Evolutionary conservation across 2,797 vertebrate species (phyloP), one percentile per base, ranked within the genome.

Genomic region (Buceros bicornis): DNA sequence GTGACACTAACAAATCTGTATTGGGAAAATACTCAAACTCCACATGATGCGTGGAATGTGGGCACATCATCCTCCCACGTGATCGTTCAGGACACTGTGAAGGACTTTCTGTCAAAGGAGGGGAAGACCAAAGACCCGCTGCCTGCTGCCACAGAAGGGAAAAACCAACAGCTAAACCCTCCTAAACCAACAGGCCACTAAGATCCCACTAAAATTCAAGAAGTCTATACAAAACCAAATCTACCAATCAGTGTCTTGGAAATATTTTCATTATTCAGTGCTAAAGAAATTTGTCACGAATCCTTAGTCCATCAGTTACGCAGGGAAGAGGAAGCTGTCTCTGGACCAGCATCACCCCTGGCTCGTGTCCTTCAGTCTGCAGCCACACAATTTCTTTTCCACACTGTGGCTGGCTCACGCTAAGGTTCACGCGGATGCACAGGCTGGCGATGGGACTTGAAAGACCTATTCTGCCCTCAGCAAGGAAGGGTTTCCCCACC

Each of bases 381-480:
- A 89, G 89, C 64, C 82, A 53, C 77, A 17, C 16, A 48, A 77
- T 82, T 80, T 91, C 67, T 87, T 94, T 91, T 93, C 79, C 93
- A 89, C 53, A 6, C 48, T 40, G 11, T 42, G 64, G 82, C 74
- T 95, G 89, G 78, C 74, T 89, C 81, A 56, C 51, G 4, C 16
- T 8, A 57, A 33, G 21, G 82, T 20, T 89, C 81, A 53, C 0
- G 0, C 6, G 0, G 33, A 69, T 0, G 1, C 16, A 9, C 62
- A 70, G 48, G 33, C 29, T 57, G 78, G 54, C 0, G 0, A 6
- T 45, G 53, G 48, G 64, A 64, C 70, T 13, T 70, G 28, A 78
- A 62, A 48, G 67, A 48, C 45, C 16, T 1, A 1, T 35, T 91
- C 71, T 66, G 85, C 60, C 65, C 53, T 48, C 51, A 79, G 87